These are phyloP conservation scores for Tauraco hartlaubi DNA, from an alignment of 2,797 vertebrate species.

Conservation along the genomic window DNA sequence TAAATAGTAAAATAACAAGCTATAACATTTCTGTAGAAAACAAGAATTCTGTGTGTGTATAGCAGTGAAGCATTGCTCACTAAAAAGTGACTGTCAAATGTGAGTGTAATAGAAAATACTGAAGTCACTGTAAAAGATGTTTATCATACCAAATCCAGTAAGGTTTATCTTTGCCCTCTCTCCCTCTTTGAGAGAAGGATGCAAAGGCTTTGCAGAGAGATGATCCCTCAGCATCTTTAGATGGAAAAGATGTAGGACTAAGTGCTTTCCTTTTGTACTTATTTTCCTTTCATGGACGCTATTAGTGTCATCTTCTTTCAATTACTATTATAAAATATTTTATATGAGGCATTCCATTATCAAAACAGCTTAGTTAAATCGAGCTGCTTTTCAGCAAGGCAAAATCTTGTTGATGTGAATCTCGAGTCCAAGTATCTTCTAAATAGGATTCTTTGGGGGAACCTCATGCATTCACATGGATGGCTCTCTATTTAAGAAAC, in stretches of 20 bases:
- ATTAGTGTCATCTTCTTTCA: constrained; percentile 37
- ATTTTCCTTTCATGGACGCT: constrained; percentile 13
- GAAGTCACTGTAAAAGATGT: constrained; percentile 10
- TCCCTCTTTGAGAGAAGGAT: constrained; percentile 26
- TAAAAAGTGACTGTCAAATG: background rate
- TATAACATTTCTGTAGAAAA: background rate
- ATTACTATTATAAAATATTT: background rate
- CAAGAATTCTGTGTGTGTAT: background rate
- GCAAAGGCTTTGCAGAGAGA: constrained; percentile 51
- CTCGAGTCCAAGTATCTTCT: background rate
- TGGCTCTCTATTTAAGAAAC: constrained; percentile 1
- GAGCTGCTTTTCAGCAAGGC: constrained; percentile 27
- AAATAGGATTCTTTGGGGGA: background rate
- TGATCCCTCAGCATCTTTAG: constrained; percentile 65
- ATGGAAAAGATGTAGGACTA: constrained; percentile 48
- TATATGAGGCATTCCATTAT: background rate
- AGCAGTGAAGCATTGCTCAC: background rate
- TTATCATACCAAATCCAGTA: constrained; percentile 32
- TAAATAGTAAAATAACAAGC: background rate
- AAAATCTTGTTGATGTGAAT: background rate
- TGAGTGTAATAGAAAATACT: background rate
- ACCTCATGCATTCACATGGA: background rate
- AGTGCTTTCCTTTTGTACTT: constrained; percentile 43
- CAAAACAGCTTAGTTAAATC: constrained; percentile 32
- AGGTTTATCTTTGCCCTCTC: constrained; percentile 52